Evolutionary conservation across 2,113 vertebrate genomes (phyloP), one percentile per base, ranked within the genome.

Genomic region (Nanorana parkeri): DNA sequence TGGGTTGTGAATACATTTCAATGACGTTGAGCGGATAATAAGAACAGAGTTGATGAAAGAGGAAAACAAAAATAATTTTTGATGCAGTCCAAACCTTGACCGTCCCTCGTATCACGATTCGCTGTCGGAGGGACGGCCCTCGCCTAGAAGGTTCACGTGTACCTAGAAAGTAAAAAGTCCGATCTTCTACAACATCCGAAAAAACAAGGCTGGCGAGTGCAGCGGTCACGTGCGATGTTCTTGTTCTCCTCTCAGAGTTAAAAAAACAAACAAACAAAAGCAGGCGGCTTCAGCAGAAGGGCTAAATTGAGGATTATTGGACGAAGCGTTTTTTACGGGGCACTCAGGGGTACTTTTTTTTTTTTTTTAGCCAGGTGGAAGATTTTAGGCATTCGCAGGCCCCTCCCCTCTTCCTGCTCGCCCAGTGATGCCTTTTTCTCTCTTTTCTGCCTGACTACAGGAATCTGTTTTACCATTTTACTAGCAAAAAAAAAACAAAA

Each of bases 401-500:
- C 24, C 64, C 23, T 86, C 47, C 23, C 58, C 5, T 84, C 81
- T 85, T 66, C n/a, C n/a, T n/a, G n/a, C n/a, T n/a, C 84, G 78
- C 68, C 80, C 80, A 36, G 19, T 24, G 60, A 77, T 7, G 56
- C 85, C 81, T 83, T 78, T 36, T 36, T 36, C 8, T 64, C 16
- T 74, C 17, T 32, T 47, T 71, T 87, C 85, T 83, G 85, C 71
- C 84, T 66, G 26, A 66, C 15, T 16, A 58, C 52, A n/a, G 68
- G 51, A 81, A 66, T 66, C 60, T 65, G 51, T 75, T 47, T 85
- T 84, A 88, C 67, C 29, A 86, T 36, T 36, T 85, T 85, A 81
- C 80, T 24, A 85, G 72, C 61, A 85, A 87, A 89, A 86, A 83
- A 52, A 61, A 68, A 86, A 66, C 65, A 73, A 85, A 81, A 84